These are phyloP conservation scores for Takifugu flavidus DNA, from an alignment of 2,113 vertebrate species.

Conservation along the genomic window DNA sequence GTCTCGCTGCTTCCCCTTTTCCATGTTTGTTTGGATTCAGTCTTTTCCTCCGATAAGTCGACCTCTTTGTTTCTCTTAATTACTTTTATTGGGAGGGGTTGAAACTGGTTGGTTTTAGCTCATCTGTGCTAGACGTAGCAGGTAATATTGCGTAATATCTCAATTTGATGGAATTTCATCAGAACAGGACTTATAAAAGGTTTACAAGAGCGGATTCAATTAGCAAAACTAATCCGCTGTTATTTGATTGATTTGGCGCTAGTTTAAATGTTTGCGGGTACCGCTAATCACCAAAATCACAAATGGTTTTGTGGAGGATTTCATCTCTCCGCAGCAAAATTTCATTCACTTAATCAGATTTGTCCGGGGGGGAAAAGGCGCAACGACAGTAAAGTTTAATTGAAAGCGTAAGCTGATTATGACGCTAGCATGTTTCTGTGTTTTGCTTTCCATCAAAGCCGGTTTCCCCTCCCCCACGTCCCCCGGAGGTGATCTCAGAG, in stretches of 20 bases:
- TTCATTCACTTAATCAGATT: too few relatives aligned
- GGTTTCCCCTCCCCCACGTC: slow-evolving; percentile 14
- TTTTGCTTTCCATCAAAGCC: slow-evolving; percentile 56
- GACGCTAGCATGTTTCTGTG: slow-evolving; percentile 26
- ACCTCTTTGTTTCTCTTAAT: not conserved
- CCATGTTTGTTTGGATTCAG: slow-evolving; percentile 63
- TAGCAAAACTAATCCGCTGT: not conserved
- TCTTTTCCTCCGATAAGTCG: slow-evolving; percentile 16
- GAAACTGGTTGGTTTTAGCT: too few relatives aligned
- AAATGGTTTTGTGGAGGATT: not conserved
- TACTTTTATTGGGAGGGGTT: not conserved
- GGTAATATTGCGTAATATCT: too few relatives aligned
- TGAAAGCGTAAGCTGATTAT: slow-evolving; percentile 38
- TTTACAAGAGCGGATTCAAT: not conserved
- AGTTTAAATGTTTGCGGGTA: not conserved
- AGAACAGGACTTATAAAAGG: not conserved
- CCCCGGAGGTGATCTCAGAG: slow-evolving; percentile 40
- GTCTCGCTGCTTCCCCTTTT: slow-evolving; percentile 36
- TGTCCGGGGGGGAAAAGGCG: not conserved
- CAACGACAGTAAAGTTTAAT: slow-evolving; percentile 5
- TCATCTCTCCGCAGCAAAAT: not conserved
- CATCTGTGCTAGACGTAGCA: not conserved
- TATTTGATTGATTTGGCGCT: not conserved
- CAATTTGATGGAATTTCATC: not conserved
- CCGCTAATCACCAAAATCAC: not conserved